Conservation (phyloP, 2,888 invertebrate species). For the Lasioglossum morio region DNA sequence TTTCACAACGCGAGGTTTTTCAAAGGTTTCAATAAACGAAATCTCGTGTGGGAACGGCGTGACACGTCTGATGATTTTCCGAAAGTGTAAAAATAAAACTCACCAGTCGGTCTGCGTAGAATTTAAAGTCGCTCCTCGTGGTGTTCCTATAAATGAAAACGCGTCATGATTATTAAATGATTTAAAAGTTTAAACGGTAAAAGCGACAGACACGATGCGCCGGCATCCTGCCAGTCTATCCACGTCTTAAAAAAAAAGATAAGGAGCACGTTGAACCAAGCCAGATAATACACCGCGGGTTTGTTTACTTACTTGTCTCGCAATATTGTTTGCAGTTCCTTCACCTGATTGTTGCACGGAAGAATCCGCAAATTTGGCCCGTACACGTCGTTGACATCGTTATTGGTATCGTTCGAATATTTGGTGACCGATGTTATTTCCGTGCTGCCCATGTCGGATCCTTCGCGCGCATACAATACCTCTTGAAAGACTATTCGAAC, state of each 20-base stretch:
- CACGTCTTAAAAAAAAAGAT: neutral
- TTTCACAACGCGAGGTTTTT: neutral
- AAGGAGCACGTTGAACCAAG: neutral
- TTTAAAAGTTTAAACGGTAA: neutral
- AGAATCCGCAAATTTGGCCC: constrained; percentile 90
- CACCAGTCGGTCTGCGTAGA: constrained; percentile 97
- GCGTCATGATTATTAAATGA: constrained; percentile 25
- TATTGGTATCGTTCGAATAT: constrained; percentile 68
- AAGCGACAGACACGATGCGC: constrained; percentile 5
- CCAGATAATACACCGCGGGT: neutral
- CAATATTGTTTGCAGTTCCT: constrained; percentile 94
- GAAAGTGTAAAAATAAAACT: constrained; percentile 67
- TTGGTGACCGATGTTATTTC: constrained; percentile 67
- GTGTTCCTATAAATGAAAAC: constrained; percentile 90
- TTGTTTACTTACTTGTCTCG: constrained; percentile 90
- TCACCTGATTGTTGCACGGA: constrained; percentile 91
- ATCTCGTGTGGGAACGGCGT: neutral
- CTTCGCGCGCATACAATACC: constrained; percentile 23
- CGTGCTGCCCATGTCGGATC: constrained; percentile 74
- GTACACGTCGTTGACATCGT: constrained; percentile 86
- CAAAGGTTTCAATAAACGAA: neutral
- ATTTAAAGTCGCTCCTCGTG: constrained; percentile 97
- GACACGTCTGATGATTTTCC: neutral
- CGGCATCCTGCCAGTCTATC: constrained; percentile 25
- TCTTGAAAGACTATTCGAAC: neutral